phyloP scores from a whole-genome alignment of 2,797 vertebrate species.

The Crypturellus tataupa region DNA sequence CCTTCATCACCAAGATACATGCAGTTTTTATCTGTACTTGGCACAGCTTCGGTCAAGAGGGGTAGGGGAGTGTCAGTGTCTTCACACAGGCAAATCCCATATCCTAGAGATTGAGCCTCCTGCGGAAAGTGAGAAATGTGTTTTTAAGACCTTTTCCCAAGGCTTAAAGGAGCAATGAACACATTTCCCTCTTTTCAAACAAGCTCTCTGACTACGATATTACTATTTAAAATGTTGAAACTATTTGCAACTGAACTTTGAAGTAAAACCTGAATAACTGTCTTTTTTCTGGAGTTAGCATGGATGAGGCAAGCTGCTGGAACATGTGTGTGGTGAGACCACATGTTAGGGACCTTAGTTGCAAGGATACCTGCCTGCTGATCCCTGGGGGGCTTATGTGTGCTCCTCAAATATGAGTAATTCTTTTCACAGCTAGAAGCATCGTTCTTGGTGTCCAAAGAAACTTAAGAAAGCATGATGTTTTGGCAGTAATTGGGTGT shows the following conservation, averaged over 20 bases:
- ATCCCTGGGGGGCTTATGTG: not conserved
- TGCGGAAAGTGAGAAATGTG: not conserved
- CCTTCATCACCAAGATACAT: not conserved
- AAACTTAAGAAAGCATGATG: not conserved
- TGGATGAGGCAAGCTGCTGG: not conserved
- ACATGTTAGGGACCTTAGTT: not conserved
- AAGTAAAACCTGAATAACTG: not conserved
- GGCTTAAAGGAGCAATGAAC: not conserved
- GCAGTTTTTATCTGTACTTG: not conserved
- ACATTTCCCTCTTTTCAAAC: not conserved
- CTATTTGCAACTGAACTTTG: not conserved
- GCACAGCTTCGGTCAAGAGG: not conserved
- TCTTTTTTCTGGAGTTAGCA: not conserved
- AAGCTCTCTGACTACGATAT: not conserved
- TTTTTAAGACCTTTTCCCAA: not conserved
- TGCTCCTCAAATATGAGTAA: slow-evolving; percentile 1
- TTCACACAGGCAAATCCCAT: not conserved
- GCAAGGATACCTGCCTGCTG: not conserved
- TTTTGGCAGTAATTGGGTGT: not conserved
- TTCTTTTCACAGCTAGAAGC: not conserved
- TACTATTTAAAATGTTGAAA: not conserved
- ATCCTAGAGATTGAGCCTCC: not conserved
- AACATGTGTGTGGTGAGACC: not conserved
- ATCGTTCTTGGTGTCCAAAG: not conserved
- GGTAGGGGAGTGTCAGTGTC: not conserved